Percentiles rank a stretch among this genome's conserved stretches.
Conservation (phyloP, 2,797 vertebrate genomes). For the Acanthurus lineatus region DNA sequence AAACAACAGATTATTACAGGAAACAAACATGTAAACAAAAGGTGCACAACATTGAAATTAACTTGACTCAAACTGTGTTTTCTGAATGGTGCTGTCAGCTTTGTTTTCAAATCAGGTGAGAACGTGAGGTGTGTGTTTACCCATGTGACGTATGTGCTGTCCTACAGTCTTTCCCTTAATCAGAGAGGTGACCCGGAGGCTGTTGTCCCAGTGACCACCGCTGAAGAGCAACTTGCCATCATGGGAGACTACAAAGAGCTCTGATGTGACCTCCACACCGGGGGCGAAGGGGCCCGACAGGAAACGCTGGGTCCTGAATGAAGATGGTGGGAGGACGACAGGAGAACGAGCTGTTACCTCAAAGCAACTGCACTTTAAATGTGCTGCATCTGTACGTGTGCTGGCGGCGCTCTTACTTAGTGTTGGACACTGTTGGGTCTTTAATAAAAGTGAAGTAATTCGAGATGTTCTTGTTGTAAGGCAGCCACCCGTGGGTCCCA, state of each 20-base stretch:
- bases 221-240: conserved; percentile 97
- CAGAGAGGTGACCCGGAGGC: conserved; percentile 93
- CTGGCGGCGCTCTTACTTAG: conserved; percentile 87
- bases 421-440: conserved; percentile 94
- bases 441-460: conserved; percentile 99
- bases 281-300: conserved; percentile 93
- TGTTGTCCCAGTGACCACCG: conserved; percentile 98
- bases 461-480: conserved; percentile 96
- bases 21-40: not conserved
- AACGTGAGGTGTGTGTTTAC: conserved; percentile 72
- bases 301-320: conserved; percentile 89
- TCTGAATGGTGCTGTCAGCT: not conserved
- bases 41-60: not conserved
- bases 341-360: no score
- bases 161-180: conserved; percentile 92
- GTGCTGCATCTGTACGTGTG: not conserved
- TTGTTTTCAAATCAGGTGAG: no score
- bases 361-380: not conserved
- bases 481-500: conserved; percentile 96
- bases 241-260: conserved; percentile 93
- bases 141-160: conserved; percentile 95
- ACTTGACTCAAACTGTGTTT: not conserved
- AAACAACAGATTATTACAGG: not conserved
- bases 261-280: conserved; percentile 88
- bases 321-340: not conserved